These are phyloP conservation scores for Pseudachorutes palmiensis DNA, from an alignment of 1,140 invertebrate genomes.

Conservation along the genomic window DNA sequence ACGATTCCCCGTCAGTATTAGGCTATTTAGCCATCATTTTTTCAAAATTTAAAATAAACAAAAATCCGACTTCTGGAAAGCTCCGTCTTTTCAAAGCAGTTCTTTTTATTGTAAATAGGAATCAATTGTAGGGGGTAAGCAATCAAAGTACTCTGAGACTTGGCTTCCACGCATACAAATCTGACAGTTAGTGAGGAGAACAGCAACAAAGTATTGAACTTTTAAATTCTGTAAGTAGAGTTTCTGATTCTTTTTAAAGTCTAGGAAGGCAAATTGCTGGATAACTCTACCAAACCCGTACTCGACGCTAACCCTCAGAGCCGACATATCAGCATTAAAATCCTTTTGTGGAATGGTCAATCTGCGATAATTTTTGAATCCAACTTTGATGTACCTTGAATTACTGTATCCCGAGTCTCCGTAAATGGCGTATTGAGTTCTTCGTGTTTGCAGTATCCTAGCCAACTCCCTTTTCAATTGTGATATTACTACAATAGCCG, in stretches of 20 bases:
- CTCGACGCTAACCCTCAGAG: conserved; percentile 16
- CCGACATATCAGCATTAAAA: conserved; percentile 10
- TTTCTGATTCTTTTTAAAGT: conserved; percentile 22
- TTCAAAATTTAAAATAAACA: neutral
- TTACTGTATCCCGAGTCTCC: conserved; percentile 20
- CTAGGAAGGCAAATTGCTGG: conserved; percentile 15
- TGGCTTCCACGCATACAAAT: conserved; percentile 18
- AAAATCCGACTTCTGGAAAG: too few species aligned
- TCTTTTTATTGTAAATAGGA: conserved; percentile 12
- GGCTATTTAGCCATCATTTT: neutral
- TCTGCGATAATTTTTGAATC: conserved; percentile 11
- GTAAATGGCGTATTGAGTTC: conserved; percentile 12
- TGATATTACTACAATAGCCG: conserved; percentile 15
- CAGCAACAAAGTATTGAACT: conserved; percentile 2
- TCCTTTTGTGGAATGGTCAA: conserved; percentile 6
- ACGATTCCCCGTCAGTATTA: too few species aligned
- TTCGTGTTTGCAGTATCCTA: conserved; percentile 8
- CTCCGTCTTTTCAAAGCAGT: too few species aligned
- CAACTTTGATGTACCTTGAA: conserved; percentile 20
- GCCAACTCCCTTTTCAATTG: neutral
- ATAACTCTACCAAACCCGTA: conserved; percentile 20
- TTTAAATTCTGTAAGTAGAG: conserved; percentile 8
- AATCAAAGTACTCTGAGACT: conserved; percentile 7
- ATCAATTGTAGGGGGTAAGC: neutral
- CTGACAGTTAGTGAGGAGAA: conserved; percentile 18